Percentiles rank a stretch among this genome's conserved stretches.
phyloP scores from a whole-genome alignment of 2,797 vertebrate species.

The Peromyscus melanophrys region DNA sequence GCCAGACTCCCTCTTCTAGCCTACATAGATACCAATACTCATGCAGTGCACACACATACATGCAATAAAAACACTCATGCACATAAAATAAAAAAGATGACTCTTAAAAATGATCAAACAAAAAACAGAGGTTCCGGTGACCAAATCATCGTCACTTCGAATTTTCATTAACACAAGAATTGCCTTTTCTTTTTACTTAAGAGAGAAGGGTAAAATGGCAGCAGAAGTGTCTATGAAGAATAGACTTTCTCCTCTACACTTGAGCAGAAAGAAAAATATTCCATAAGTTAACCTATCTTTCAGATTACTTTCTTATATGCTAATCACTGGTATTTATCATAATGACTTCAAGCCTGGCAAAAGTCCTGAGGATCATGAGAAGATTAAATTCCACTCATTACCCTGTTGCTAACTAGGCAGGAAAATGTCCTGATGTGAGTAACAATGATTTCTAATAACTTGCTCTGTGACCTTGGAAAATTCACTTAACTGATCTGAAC shows the following conservation, averaged over 20 bases:
- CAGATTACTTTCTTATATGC: background rate
- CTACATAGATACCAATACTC: background rate
- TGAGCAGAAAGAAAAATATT: background rate
- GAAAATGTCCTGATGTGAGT: conserved; percentile 36
- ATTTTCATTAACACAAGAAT: background rate
- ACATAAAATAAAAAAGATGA: background rate
- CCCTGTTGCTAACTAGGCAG: conserved; percentile 47
- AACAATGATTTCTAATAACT: conserved; percentile 62
- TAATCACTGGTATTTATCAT: conserved; percentile 6
- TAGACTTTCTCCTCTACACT: background rate
- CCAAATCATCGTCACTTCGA: background rate
- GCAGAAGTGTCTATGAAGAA: background rate
- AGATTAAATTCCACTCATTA: conserved; percentile 66
- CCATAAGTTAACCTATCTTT: background rate
- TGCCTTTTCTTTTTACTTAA: background rate
- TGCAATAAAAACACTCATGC: background rate
- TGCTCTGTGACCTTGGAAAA: conserved; percentile 78
- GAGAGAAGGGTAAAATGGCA: background rate
- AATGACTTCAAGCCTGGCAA: background rate
- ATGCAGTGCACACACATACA: too few species aligned
- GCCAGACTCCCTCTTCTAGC: background rate
- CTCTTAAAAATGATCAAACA: background rate
- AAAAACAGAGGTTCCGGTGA: background rate
- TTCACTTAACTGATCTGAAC: conserved; percentile 70
- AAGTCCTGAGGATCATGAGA: conserved; percentile 35